phyloP scores from a whole-genome alignment of 2,888 invertebrate genomes.

The Melolontha melolontha region DNA sequence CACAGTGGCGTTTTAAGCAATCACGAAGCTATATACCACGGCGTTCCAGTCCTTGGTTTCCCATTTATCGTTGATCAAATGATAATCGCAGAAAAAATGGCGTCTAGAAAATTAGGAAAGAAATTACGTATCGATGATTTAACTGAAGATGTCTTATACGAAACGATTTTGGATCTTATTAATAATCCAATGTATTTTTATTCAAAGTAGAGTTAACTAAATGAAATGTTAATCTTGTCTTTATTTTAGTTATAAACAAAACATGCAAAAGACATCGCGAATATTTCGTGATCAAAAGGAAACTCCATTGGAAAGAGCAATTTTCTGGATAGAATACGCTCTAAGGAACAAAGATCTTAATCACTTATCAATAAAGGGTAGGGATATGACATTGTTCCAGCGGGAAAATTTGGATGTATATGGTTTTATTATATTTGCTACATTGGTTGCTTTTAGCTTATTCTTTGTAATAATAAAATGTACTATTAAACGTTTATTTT shows the following conservation, averaged over 20 bases:
- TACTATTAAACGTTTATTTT: background rate
- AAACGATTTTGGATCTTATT: constrained; percentile 1
- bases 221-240: background rate
- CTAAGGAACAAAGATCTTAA: constrained; percentile 45
- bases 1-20: constrained; percentile 8
- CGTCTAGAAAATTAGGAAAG: background rate
- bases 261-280: constrained; percentile 24
- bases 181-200: constrained; percentile 10
- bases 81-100: background rate
- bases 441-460: background rate
- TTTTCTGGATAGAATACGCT: constrained; percentile 50
- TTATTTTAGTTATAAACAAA: too few species aligned
- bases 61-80: constrained; percentile 11
- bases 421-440: constrained; percentile 18
- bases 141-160: background rate
- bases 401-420: constrained; percentile 42
- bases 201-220: background rate
- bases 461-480: background rate
- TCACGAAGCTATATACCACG: constrained; percentile 19
- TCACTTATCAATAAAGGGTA: constrained; percentile 43
- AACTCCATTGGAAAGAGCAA: constrained; percentile 46
- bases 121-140: background rate
- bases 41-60: constrained; percentile 3
- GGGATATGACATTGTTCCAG: constrained; percentile 42
- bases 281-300: constrained; percentile 47